Percentiles rank a stretch among this genome's conserved stretches.
Evolutionary conservation across 2,113 vertebrate species (phyloP).

Genomic region (Mastomys natalensis): DNA sequence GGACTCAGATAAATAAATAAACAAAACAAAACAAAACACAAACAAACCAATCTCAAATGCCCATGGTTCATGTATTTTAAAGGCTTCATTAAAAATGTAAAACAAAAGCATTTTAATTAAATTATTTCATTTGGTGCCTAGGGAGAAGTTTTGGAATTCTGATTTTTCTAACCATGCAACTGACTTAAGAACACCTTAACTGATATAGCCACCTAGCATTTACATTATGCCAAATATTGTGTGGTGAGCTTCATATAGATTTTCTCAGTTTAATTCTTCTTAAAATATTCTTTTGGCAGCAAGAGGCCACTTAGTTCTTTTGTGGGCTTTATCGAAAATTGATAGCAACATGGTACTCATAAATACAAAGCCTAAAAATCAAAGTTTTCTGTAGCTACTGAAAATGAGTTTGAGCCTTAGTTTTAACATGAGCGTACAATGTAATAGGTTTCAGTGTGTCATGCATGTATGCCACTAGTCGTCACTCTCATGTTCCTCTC

Average conservation of each 20-base stretch:
- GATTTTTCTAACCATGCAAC: neutral
- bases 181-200: conserved; percentile 25
- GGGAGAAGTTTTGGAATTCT: neutral
- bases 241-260: neutral
- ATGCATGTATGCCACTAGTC: neutral
- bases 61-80: conserved; percentile 35
- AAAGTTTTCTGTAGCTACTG: conserved; percentile 7
- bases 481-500: neutral
- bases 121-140: conserved; percentile 12
- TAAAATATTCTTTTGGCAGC: neutral
- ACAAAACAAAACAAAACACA: neutral
- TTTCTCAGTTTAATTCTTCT: conserved; percentile 58
- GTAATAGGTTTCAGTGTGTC: neutral
- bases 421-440: neutral
- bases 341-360: neutral
- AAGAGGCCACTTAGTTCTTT: neutral
- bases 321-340: neutral
- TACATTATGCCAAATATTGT: neutral
- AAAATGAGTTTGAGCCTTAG: neutral
- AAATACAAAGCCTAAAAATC: conserved; percentile 35
- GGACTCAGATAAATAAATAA: neutral
- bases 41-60: neutral
- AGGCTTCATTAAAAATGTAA: conserved; percentile 45
- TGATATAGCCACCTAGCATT: neutral
- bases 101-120: conserved; percentile 56